These are phyloP conservation scores for Hemaris fuciformis DNA, from an alignment of 2,888 invertebrate species.

Conservation along the genomic window DNA sequence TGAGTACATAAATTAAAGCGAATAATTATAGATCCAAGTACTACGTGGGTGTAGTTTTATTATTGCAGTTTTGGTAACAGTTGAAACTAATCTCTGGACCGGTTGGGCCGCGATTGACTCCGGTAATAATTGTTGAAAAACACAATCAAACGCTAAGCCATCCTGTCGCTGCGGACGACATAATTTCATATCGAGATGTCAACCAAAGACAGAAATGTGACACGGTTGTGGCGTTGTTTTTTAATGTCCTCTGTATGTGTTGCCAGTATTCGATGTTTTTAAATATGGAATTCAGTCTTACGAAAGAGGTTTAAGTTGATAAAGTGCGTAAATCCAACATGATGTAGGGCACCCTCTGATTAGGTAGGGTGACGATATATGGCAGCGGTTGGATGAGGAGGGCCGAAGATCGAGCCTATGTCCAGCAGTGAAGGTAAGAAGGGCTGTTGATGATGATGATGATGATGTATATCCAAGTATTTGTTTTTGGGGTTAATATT, in stretches of 20 bases:
- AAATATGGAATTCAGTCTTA: not conserved
- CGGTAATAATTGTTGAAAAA: slow-evolving; percentile 63
- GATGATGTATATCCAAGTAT: too few species aligned
- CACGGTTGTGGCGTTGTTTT: slow-evolving; percentile 65
- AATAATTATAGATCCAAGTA: not conserved
- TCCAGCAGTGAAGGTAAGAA: too few species aligned
- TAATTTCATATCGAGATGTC: slow-evolving; percentile 68
- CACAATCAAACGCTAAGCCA: slow-evolving; percentile 62
- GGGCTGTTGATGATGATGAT: too few species aligned
- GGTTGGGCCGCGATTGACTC: slow-evolving; percentile 38
- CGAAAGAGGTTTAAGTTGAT: not conserved
- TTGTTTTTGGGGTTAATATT: too few species aligned
- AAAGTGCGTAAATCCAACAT: too few species aligned
- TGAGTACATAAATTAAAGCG: not conserved
- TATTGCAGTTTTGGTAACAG: slow-evolving; percentile 33
- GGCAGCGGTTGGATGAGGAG: too few species aligned
- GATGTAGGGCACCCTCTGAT: too few species aligned
- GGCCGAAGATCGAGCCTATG: too few species aligned
- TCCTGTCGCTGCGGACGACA: slow-evolving; percentile 48
- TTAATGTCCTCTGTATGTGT: slow-evolving; percentile 30
- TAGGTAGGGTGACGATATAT: too few species aligned
- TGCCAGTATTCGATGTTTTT: slow-evolving; percentile 20
- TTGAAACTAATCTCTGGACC: slow-evolving; percentile 47
- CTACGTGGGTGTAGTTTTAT: slow-evolving; percentile 14
- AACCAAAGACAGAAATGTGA: slow-evolving; percentile 72